These are phyloP conservation scores for Varanus komodoensis DNA, from an alignment of 2,113 vertebrate species.

Conservation along the genomic window DNA sequence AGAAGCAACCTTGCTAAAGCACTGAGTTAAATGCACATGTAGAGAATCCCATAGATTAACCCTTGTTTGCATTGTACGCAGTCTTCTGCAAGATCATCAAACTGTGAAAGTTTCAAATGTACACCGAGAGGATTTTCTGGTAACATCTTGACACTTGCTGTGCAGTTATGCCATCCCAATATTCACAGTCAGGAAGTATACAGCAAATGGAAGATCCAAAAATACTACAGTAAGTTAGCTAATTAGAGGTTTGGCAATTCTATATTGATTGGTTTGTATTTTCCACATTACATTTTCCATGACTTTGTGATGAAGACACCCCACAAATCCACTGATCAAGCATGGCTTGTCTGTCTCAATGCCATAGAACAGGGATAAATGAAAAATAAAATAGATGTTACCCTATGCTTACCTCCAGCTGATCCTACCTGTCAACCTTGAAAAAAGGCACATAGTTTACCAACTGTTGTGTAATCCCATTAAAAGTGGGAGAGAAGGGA, in stretches of 20 bases:
- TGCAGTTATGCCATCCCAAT: background rate
- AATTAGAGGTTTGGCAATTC: background rate
- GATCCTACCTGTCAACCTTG: background rate
- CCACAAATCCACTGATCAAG: accelerated
- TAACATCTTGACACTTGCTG: background rate
- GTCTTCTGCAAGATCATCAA: conserved; percentile 1
- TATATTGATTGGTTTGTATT: background rate
- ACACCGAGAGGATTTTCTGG: too few species aligned
- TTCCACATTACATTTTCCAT: accelerated
- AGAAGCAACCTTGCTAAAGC: too few species aligned
- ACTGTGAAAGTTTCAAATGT: too few species aligned
- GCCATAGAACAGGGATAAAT: background rate
- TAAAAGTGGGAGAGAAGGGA: background rate
- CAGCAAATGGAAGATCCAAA: background rate
- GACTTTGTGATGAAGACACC: background rate
- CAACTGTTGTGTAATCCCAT: background rate
- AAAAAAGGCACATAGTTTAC: background rate
- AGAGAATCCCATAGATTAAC: background rate
- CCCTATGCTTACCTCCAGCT: background rate
- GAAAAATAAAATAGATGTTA: background rate
- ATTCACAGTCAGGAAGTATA: background rate
- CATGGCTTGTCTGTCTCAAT: too few species aligned
- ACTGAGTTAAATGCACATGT: too few species aligned
- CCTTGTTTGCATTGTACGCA: accelerated
- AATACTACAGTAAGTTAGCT: accelerated